These are phyloP conservation scores for Seladonia tumulorum DNA, from an alignment of 2,888 invertebrate genomes.

Conservation along the genomic window DNA sequence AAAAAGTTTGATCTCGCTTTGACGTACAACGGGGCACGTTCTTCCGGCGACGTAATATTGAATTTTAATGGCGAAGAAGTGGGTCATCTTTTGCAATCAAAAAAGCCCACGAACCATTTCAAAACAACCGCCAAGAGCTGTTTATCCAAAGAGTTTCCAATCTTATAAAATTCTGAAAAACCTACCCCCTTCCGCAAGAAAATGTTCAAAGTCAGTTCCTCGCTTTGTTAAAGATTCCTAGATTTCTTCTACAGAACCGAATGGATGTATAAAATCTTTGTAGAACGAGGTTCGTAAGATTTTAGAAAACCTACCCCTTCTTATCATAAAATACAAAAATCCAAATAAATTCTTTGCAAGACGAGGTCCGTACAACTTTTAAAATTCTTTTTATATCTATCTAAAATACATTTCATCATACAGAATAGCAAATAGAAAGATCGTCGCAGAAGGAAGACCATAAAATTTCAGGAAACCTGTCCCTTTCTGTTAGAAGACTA, in stretches of 20 bases:
- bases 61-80: conserved; percentile 70
- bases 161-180: no score
- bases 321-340: not conserved
- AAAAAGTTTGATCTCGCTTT: conserved; percentile 74
- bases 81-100: conserved; percentile 66
- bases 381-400: no score
- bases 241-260: no score
- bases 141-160: not conserved
- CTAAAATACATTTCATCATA: not conserved
- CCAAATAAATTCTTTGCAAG: no score
- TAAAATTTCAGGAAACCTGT: no score
- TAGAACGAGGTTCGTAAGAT: no score
- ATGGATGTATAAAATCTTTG: no score
- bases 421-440: not conserved
- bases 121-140: not conserved
- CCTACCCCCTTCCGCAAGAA: not conserved
- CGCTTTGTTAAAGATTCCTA: no score
- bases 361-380: no score
- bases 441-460: no score
- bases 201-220: not conserved
- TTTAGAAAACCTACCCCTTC: not conserved
- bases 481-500: no score
- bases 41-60: conserved; percentile 71
- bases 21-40: conserved; percentile 67
- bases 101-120: conserved; percentile 22